These are phyloP conservation scores for Pseudocheirus occidentalis DNA, from an alignment of 2,797 vertebrate species.

Conservation along the genomic window DNA sequence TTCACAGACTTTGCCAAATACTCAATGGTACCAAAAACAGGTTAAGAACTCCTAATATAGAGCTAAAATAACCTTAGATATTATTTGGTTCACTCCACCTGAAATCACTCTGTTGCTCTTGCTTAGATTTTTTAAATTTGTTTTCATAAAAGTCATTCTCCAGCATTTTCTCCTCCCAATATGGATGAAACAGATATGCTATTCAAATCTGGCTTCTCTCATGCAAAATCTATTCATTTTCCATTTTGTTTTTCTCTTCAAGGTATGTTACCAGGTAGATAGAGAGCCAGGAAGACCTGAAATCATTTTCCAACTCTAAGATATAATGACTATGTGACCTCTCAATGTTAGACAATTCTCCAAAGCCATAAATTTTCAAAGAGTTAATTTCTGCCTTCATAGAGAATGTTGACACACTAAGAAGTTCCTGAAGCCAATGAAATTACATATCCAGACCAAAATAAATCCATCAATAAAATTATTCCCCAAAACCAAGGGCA, in stretches of 20 bases:
- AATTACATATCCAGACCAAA: neutral
- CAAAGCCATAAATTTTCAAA: neutral
- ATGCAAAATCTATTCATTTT: neutral
- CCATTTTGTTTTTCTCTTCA: neutral
- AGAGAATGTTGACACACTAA: neutral
- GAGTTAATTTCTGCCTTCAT: neutral
- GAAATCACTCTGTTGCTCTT: neutral
- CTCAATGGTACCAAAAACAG: neutral
- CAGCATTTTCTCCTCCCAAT: neutral
- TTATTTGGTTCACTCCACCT: neutral
- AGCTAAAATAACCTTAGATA: neutral
- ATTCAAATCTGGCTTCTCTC: neutral
- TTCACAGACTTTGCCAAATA: neutral
- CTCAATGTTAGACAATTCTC: neutral
- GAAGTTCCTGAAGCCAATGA: neutral
- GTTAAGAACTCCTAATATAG: neutral
- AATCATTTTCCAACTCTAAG: neutral
- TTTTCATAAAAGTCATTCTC: neutral
- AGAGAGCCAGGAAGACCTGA: neutral
- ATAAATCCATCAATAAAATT: neutral
- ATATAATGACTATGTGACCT: neutral
- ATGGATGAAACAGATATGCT: neutral
- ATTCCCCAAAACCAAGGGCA: neutral
- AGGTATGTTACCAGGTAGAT: neutral
- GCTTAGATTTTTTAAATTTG: neutral